Evolutionary conservation across 2,797 vertebrate genomes (phyloP).

Genomic region (Galago senegalensis): DNA sequence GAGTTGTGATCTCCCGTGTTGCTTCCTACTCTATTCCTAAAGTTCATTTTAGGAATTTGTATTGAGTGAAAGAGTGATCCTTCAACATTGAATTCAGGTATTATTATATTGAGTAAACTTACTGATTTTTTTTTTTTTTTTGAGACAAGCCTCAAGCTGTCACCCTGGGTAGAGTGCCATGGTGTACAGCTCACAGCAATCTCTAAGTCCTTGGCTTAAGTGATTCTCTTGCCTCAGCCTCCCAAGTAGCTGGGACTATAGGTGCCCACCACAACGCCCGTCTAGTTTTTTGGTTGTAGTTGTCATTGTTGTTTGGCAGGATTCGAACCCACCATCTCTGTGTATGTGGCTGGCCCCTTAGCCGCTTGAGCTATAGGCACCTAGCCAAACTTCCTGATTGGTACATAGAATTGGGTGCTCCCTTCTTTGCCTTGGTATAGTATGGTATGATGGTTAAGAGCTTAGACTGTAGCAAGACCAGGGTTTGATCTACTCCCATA

Average conservation of each 20-base stretch:
- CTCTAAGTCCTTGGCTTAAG: too few species aligned
- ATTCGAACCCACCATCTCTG: too few species aligned
- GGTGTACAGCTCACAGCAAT: too few species aligned
- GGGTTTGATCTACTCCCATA: neutral
- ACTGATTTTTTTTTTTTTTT: neutral
- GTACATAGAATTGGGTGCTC: neutral
- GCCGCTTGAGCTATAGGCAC: too few species aligned
- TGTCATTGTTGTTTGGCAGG: too few species aligned
- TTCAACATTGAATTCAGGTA: constrained; percentile 54
- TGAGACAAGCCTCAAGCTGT: too few species aligned
- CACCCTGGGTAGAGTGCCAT: too few species aligned
- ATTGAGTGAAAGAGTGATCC: constrained; percentile 32
- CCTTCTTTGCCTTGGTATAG: neutral
- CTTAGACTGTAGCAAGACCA: neutral
- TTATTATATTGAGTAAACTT: constrained; percentile 1
- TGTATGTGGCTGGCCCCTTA: too few species aligned
- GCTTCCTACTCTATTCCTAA: neutral
- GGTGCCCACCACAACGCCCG: too few species aligned
- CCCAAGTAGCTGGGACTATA: too few species aligned
- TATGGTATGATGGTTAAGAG: neutral
- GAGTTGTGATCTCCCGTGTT: constrained; percentile 11
- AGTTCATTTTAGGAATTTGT: neutral
- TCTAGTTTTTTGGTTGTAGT: too few species aligned
- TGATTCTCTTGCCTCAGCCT: too few species aligned
- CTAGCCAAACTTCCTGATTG: neutral